Evolutionary conservation across 2,797 vertebrate species (phyloP).

Genomic region (Loriculus beryllinus): DNA sequence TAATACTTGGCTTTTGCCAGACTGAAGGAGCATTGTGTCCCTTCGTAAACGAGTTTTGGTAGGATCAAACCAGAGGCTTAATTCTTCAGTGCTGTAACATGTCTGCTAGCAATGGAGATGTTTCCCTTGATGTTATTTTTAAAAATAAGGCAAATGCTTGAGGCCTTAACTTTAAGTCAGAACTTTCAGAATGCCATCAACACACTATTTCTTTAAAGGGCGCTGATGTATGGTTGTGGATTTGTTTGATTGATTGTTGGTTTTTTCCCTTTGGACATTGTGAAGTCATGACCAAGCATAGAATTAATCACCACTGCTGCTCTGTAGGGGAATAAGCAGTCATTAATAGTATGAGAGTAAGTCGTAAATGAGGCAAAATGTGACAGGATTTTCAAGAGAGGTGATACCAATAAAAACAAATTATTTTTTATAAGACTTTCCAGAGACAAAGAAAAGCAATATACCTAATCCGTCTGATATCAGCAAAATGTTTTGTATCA

Average conservation of each 20-base stretch:
- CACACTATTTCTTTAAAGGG: neutral
- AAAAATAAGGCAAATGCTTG: neutral
- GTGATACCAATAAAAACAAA: neutral
- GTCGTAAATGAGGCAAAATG: neutral
- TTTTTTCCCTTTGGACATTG: neutral
- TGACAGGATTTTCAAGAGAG: neutral
- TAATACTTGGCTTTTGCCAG: conserved; percentile 14
- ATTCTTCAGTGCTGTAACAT: neutral
- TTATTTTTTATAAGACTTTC: neutral
- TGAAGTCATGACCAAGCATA: neutral
- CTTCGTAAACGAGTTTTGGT: neutral
- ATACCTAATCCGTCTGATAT: neutral
- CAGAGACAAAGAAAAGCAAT: neutral
- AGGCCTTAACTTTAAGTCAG: neutral
- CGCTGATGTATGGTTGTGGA: neutral
- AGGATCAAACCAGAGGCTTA: neutral
- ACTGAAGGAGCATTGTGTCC: neutral
- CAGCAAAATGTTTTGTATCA: neutral
- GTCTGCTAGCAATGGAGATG: neutral
- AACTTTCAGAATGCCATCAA: neutral
- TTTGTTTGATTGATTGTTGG: neutral
- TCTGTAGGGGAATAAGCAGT: neutral
- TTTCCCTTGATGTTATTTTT: neutral
- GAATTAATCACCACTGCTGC: neutral
- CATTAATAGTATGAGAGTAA: neutral